Evolutionary conservation across 2,113 vertebrate genomes (phyloP), one percentile per base, ranked within the genome.

Genomic region (Coturnix japonica): DNA sequence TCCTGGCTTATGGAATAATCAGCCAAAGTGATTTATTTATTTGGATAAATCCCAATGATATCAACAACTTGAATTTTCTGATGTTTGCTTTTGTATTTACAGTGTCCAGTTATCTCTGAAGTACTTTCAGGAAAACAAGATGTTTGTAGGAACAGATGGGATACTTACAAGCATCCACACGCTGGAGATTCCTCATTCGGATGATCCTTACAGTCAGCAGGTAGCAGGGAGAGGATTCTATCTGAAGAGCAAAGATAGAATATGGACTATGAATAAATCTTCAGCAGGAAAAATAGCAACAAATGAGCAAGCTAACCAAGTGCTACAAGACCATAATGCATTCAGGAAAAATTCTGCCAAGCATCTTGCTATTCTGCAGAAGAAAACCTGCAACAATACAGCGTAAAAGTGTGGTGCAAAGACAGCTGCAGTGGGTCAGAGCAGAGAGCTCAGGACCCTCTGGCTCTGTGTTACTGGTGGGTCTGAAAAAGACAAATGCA

Each of bases 141-240:
- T 47, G 37, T 28, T 46, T 23, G 35, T 37, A n/a, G 73, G 85
- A 59, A 22, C 13, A 43, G 41, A 26, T n/a, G 39, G 39, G 26
- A 35, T 31, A 97, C 97, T 97, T 85, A 98, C 98, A 33, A 7
- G 53, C 5, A 9, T 98, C 98, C 44, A 94, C 97, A 75, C 90
- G 87, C 21, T 95, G 97, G 61, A 98, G 59, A 7, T 98, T 98
- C 70, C 47, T 97, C 97, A 98, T 97, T 28, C 95, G 81, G 47
- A 98, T 97, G 78, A 98, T 33, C 83, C 93, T 95, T 53, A 98
- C 97, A 0, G 97, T 97, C 69, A 98, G 81, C 56, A 97, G 71
- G 56, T 96, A 95, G 85, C 97, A 98, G 49, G 97, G 97, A 93
- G 92, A 97, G 22, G 66, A 91, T 75, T 67, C 89, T 53, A 94